These are phyloP conservation scores for Aramus guarauna DNA, from an alignment of 2,113 vertebrate genomes.

Conservation along the genomic window DNA sequence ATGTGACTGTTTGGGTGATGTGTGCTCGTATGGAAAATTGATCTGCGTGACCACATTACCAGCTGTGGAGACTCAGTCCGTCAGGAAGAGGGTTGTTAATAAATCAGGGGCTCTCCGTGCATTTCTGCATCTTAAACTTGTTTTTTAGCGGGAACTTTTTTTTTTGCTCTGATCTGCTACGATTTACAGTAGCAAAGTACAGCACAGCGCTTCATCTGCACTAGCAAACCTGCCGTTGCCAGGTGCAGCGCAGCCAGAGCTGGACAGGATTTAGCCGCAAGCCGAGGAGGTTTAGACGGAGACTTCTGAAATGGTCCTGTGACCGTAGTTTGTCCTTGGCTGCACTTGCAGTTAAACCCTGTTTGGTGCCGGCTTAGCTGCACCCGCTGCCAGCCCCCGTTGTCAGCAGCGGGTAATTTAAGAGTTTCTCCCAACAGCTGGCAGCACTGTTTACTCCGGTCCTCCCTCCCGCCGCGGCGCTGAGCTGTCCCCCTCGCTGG, in stretches of 20 bases:
- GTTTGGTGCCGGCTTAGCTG: background rate
- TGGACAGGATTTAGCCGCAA: background rate
- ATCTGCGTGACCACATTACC: background rate
- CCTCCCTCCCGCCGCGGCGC: background rate
- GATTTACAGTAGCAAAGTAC: background rate
- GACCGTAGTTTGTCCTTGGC: background rate
- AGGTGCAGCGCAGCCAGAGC: background rate
- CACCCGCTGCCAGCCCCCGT: background rate
- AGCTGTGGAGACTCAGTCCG: background rate
- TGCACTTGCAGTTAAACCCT: background rate
- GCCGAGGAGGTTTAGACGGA: background rate
- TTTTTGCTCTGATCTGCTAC: fast-evolving
- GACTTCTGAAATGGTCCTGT: background rate
- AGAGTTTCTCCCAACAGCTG: constrained; percentile 15
- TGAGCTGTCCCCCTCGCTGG: background rate
- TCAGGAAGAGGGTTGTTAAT: background rate
- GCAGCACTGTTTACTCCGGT: background rate
- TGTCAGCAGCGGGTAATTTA: background rate
- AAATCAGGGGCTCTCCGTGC: background rate
- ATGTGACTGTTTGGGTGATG: background rate
- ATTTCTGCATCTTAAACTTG: background rate
- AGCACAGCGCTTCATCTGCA: background rate
- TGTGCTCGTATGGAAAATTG: background rate
- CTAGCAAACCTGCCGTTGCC: fast-evolving
- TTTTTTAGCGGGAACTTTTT: background rate